Percentiles rank a stretch among this genome's conserved stretches.
These are phyloP conservation scores for Poeciliopsis turneri DNA, from an alignment of 2,797 vertebrate genomes.

Conservation along the genomic window DNA sequence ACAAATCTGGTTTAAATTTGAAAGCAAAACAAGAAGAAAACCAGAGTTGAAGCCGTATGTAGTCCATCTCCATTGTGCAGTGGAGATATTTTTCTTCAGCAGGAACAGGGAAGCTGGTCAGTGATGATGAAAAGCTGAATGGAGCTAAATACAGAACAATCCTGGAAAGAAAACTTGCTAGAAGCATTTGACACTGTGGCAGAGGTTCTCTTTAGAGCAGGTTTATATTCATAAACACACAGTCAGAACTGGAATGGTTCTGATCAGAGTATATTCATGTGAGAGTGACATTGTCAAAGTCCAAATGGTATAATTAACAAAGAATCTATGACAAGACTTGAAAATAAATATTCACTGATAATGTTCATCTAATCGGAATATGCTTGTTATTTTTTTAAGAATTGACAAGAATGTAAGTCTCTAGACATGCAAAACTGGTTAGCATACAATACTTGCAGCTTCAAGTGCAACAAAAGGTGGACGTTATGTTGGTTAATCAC, in stretches of 20 bases:
- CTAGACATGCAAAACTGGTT: background rate
- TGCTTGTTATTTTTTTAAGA: background rate
- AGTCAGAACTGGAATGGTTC: background rate
- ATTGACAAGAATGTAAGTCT: background rate
- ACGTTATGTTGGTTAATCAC: background rate
- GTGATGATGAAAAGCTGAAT: too few relatives aligned
- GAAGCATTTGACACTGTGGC: background rate
- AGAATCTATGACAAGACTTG: background rate
- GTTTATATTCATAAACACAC: background rate
- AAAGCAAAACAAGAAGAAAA: background rate
- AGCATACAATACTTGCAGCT: background rate
- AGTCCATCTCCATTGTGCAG: too few relatives aligned
- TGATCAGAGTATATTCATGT: background rate
- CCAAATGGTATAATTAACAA: background rate
- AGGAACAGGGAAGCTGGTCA: too few relatives aligned
- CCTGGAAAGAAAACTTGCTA: background rate
- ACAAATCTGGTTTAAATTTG: background rate
- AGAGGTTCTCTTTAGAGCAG: background rate
- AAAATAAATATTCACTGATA: background rate
- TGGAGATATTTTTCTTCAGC: background rate
- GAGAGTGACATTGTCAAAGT: background rate
- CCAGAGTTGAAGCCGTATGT: background rate
- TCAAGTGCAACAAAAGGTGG: background rate
- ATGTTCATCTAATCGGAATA: background rate
- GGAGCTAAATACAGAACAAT: too few relatives aligned